Conservation (phyloP, 2,888 invertebrate species). For the Iphiclides podalirius region DNA sequence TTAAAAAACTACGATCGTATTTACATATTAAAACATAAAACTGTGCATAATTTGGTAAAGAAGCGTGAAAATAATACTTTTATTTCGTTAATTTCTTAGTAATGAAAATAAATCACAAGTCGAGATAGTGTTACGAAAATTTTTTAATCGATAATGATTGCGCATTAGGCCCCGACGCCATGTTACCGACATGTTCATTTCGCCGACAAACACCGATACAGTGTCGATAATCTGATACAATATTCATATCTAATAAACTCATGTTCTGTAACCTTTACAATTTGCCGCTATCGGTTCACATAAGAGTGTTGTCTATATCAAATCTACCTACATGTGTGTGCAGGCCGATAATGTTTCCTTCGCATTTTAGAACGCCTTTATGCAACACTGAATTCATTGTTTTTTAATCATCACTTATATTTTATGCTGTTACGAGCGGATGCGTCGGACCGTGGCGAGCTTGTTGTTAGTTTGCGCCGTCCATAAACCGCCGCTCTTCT, state of each 20-base stretch:
- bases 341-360: slow-evolving; percentile 29
- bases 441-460: too few relatives aligned
- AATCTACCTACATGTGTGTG: slow-evolving; percentile 46
- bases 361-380: slow-evolving; percentile 22
- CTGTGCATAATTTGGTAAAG: too few relatives aligned
- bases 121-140: slow-evolving; percentile 25
- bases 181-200: slow-evolving; percentile 38
- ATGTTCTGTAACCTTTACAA: slow-evolving; percentile 69
- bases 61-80: too few relatives aligned
- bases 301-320: slow-evolving; percentile 55
- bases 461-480: background rate
- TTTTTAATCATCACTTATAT: slow-evolving; percentile 1
- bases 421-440: background rate
- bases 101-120: too few relatives aligned
- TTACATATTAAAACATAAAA: too few relatives aligned
- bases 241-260: slow-evolving; percentile 72
- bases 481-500: slow-evolving; percentile 32
- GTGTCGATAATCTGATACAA: slow-evolving; percentile 64
- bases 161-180: slow-evolving; percentile 37
- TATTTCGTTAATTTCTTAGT: too few relatives aligned
- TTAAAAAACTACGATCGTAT: too few relatives aligned
- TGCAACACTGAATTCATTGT: slow-evolving; percentile 7
- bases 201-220: slow-evolving; percentile 52
- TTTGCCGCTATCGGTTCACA: slow-evolving; percentile 71
- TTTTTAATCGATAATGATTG: slow-evolving; percentile 30